Evolutionary conservation across 2,113 vertebrate species (phyloP), one percentile per base, ranked within the genome.

Genomic region (Clupea harengus): DNA sequence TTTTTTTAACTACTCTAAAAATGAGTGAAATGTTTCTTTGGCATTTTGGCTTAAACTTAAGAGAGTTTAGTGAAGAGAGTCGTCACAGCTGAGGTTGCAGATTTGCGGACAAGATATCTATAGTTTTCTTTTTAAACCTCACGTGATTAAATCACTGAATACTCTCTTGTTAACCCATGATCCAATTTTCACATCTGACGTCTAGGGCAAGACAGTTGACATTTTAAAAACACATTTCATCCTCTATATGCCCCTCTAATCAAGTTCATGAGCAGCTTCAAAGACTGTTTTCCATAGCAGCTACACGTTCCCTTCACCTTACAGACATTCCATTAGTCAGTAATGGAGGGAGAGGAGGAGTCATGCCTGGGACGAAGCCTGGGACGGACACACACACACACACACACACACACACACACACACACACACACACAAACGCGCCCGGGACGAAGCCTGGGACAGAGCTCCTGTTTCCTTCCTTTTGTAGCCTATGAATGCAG

Each of bases 331-430:
- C 87, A 39, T 25, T 47, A 45, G 46, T 39, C 80, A 46, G 39
- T 85, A 88, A 87, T 28, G 4, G n/a, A 54, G 45, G 18, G 49
- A 46, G 72, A 25, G 85, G 86, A 88, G 46, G 83, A 84, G 45
- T 57, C 46, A 46, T 6, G 18, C 20, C 20, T n/a, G 50, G 44
- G 57, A 80, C 39, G 60, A 28, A 81, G 46, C 22, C n/a, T 20
- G 10, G 67, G 67, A 75, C n/a, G n/a, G n/a, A n/a, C n/a, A n/a
- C n/a, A n/a, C n/a, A n/a, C n/a, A n/a, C n/a, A n/a, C n/a, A n/a
- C n/a, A n/a, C n/a, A n/a, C n/a, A n/a, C n/a, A n/a, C n/a, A n/a
- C n/a, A n/a, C n/a, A n/a, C n/a, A n/a, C n/a, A n/a, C n/a, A n/a
- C 39, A 39, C 39, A 39, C 39, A 39, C 39, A 39, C 39, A 39